phyloP scores from a whole-genome alignment of 2,888 invertebrate species.

The Ennomos erosarius region DNA sequence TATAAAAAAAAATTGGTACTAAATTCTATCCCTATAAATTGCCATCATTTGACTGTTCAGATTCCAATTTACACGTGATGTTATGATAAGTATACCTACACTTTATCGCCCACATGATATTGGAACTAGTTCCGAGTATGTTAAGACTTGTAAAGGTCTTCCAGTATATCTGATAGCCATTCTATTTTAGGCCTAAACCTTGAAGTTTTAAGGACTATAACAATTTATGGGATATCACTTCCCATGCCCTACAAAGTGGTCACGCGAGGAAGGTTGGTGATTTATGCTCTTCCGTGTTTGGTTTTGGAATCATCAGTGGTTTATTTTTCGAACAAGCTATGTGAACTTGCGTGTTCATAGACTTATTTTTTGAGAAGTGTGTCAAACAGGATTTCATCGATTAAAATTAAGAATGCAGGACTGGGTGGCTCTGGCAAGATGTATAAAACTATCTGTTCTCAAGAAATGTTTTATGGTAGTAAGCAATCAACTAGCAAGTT shows the following conservation, averaged over 20 bases:
- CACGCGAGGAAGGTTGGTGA: conserved; percentile 33
- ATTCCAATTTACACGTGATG: conserved; percentile 20
- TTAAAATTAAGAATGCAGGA: no score
- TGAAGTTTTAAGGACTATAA: conserved; percentile 7
- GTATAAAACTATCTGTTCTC: no score
- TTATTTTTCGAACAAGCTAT: conserved; percentile 22
- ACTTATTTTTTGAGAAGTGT: no score
- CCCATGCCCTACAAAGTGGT: conserved; percentile 32
- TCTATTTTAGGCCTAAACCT: conserved; percentile 20
- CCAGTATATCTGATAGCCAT: conserved; percentile 8
- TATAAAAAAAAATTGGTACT: conserved; percentile 14
- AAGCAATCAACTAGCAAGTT: no score
- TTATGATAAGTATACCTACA: background rate
- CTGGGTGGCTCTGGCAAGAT: no score
- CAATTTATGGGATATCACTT: conserved; percentile 2
- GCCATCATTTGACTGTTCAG: conserved; percentile 16
- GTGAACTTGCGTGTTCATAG: conserved; percentile 12
- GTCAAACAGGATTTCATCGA: no score
- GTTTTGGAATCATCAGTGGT: conserved; percentile 22
- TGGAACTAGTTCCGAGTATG: conserved; percentile 2
- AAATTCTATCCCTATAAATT: conserved; percentile 15
- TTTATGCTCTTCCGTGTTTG: conserved; percentile 39
- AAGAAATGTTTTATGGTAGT: no score
- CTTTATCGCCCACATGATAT: conserved; percentile 4
- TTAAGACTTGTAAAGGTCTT: conserved; percentile 3